Conservation (phyloP, 2,888 invertebrate species). For the Lamproptera curius region DNA sequence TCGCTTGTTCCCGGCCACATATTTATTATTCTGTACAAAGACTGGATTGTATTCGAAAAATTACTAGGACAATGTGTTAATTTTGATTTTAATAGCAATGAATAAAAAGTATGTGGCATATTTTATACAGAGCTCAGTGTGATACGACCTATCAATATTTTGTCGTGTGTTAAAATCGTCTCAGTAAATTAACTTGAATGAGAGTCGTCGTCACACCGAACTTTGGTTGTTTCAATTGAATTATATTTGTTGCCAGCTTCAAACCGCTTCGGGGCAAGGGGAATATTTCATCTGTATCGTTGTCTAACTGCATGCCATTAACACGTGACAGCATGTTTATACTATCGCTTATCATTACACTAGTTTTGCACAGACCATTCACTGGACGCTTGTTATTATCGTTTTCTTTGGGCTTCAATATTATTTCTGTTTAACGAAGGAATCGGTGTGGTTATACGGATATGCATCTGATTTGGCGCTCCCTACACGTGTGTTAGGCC, state of each 20-base stretch:
- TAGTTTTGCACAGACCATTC: conserved; percentile 53
- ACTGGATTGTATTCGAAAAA: background rate
- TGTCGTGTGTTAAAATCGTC: background rate
- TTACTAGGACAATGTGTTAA: no score
- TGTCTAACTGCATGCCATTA: conserved; percentile 40
- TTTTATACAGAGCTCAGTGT: background rate
- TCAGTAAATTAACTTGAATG: background rate
- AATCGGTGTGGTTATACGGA: conserved; percentile 64
- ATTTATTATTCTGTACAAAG: conserved; percentile 15
- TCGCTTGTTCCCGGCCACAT: conserved; percentile 27
- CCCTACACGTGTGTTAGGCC: conserved; percentile 64
- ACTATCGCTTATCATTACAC: conserved; percentile 47
- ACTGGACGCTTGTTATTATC: conserved; percentile 48
- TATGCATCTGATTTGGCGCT: conserved; percentile 64
- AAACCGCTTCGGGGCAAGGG: conserved; percentile 13
- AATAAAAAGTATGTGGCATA: background rate
- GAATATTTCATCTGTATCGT: conserved; percentile 12
- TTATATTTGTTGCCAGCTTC: conserved; percentile 15
- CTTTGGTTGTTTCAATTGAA: background rate
- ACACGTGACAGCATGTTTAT: conserved; percentile 32
- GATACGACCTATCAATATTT: background rate
- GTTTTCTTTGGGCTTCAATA: conserved; percentile 47
- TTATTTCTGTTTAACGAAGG: conserved; percentile 56
- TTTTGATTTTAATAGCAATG: no score
- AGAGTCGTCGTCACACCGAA: conserved; percentile 13